Conservation (phyloP, 2,797 vertebrate species). For the Peromyscus eremicus region DNA sequence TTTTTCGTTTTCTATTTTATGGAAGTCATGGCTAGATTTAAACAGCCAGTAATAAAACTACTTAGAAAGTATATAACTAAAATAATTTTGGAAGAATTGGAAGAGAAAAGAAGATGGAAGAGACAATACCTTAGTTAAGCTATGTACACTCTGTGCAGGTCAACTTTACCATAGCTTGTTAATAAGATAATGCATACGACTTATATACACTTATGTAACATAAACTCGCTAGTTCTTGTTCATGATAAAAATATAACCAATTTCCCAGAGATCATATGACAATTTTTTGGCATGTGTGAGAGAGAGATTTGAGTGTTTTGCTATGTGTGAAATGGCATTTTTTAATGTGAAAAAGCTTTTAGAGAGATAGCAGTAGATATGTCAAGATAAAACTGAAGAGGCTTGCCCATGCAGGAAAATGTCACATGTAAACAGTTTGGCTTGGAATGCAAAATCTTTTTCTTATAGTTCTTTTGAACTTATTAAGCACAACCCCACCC, state of each 20-base stretch:
- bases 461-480: constrained; percentile 7
- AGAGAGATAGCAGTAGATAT: constrained; percentile 67
- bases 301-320: constrained; percentile 58
- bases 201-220: constrained; percentile 45
- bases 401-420: constrained; percentile 66
- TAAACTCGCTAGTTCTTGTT: constrained; percentile 52
- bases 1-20: constrained; percentile 77
- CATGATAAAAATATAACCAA: constrained; percentile 66
- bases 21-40: constrained; percentile 81
- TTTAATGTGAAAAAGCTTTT: constrained; percentile 71
- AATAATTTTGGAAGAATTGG: neutral
- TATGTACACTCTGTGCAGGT: constrained; percentile 46
- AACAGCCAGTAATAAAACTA: constrained; percentile 77
- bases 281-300: constrained; percentile 52
- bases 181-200: constrained; percentile 61
- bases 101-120: constrained; percentile 39
- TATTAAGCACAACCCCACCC: neutral
- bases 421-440: constrained; percentile 51
- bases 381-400: constrained; percentile 74
- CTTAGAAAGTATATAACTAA: constrained; percentile 72
- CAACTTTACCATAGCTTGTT: neutral
- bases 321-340: constrained; percentile 70
- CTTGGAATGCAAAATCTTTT: constrained; percentile 41
- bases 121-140: constrained; percentile 66
- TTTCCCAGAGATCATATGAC: constrained; percentile 58